phyloP scores from a whole-genome alignment of 2,113 vertebrate genomes.

The Xenotilapia longispinis region DNA sequence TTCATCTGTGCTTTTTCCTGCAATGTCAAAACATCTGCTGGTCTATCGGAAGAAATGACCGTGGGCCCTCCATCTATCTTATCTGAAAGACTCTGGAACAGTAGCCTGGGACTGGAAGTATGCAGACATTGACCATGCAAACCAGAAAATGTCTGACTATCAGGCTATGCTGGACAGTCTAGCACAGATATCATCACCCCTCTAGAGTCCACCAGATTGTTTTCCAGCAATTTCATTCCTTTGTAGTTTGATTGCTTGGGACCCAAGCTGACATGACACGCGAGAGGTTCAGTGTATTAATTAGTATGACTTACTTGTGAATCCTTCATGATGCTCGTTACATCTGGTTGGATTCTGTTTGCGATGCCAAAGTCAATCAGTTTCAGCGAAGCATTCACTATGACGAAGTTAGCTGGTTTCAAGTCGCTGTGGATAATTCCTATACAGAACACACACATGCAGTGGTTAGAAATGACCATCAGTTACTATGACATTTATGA shows the following conservation, averaged over 20 bases:
- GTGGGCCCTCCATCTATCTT: not conserved
- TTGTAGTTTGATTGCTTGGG: not conserved
- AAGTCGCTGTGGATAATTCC: slow-evolving; percentile 98
- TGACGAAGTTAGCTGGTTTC: slow-evolving; percentile 96
- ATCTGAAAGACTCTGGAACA: not conserved
- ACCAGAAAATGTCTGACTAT: not conserved
- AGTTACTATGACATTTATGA: not conserved
- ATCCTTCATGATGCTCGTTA: slow-evolving; percentile 95
- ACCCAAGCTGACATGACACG: not conserved
- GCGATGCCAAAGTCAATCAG: slow-evolving; percentile 97
- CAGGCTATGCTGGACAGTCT: not conserved
- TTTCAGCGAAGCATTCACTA: slow-evolving; percentile 93
- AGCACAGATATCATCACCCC: not conserved
- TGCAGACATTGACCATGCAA: not conserved
- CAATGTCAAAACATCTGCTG: not conserved
- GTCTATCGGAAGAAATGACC: not conserved
- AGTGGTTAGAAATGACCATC: not conserved
- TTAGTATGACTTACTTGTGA: slow-evolving; percentile 77
- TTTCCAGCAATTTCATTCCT: not conserved
- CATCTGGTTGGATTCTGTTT: slow-evolving; percentile 94
- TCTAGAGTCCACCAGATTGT: not conserved
- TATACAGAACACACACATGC: slow-evolving; percentile 26
- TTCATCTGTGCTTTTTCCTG: not conserved
- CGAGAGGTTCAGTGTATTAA: not conserved
- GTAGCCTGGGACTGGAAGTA: not conserved